A percentile compares a stretch with the other conserved stretches of the same genome.
phyloP scores from a whole-genome alignment of 2,888 invertebrate genomes.

The Erebia epiphron region DNA sequence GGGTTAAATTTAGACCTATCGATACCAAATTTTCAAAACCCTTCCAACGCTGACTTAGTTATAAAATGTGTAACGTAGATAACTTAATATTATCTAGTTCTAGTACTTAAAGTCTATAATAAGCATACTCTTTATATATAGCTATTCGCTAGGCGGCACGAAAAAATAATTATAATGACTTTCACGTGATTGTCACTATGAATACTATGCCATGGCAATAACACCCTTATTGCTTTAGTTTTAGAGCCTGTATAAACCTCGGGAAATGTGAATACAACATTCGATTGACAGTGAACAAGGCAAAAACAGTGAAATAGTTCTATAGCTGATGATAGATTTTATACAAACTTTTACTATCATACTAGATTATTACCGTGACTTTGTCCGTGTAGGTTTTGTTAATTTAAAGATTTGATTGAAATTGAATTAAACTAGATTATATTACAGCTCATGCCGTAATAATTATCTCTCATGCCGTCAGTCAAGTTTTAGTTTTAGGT shows the following conservation, averaged over 20 bases:
- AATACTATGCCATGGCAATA: conserved; percentile 7
- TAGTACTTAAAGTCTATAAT: background rate
- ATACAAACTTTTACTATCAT: background rate
- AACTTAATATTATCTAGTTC: no score
- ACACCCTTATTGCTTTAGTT: background rate
- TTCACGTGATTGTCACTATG: conserved; percentile 33
- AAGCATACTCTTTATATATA: conserved; percentile 19
- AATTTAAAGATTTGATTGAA: no score
- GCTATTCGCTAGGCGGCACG: conserved; percentile 27
- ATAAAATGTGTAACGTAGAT: no score
- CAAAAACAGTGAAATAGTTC: conserved; percentile 13
- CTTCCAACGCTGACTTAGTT: no score
- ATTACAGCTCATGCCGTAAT: no score
- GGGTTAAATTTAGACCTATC: no score
- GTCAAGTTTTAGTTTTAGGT: no score
- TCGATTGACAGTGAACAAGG: background rate
- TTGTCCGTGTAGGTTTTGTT: no score
- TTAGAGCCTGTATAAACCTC: background rate
- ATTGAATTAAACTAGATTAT: no score
- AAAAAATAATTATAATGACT: conserved; percentile 38
- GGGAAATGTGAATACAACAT: background rate
- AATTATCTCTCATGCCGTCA: no score
- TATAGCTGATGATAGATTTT: conserved; percentile 8
- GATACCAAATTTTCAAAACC: no score
- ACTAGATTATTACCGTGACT: no score